Base-by-base conservation (phyloP, 2,888 invertebrate species). In the Drosophila affinis region DNA sequence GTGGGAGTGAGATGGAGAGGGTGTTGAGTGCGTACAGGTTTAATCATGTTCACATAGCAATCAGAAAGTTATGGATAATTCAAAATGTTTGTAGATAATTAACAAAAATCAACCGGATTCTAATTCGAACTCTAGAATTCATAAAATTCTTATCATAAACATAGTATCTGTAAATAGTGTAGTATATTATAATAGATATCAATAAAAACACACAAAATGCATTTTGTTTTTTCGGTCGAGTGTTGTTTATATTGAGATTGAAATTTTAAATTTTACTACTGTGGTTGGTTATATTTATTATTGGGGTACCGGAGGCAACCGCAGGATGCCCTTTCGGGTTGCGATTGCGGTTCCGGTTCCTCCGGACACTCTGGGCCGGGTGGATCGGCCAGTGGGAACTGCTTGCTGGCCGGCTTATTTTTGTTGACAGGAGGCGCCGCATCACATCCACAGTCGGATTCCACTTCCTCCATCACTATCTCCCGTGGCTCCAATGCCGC, bases 351-450 rank as follows among this genome's bases (percentile, higher is more conserved):
- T 45, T 54, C 6, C 17, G 0, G n/a, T 2, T 24, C n/a, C 4
- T 12, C 9, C 4, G n/a, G 9, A 34, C 48, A 58, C 1, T 14
- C 6, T 0, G 9, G 12, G 1, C 2, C 10, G 0, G 3, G 18
- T 5, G n/a, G 52, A 69, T 71, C 71, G 9, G 18, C 27, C 27
- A 71, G 45, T 0, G 71, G 62, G 9, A 71, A 71, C 45, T 46
- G 52, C 21, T 54, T 71, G 17, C 21, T 53, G 12, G 7, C n/a
- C 39, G 39, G 39, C 1, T 7, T 7, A 17, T 2, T 10, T 10
- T 1, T 39, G 9, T 9, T 12, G n/a, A 21, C 9, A 1, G 49
- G 49, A n/a, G 68, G 24, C 2, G 3, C 12, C 9, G 21, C 21
- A 21, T 29, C 9, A 21, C 34, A 14, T n/a, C 12, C 47, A n/a